phyloP scores from a whole-genome alignment of 2,113 vertebrate genomes.

The Brachypteracias leptosomus region DNA sequence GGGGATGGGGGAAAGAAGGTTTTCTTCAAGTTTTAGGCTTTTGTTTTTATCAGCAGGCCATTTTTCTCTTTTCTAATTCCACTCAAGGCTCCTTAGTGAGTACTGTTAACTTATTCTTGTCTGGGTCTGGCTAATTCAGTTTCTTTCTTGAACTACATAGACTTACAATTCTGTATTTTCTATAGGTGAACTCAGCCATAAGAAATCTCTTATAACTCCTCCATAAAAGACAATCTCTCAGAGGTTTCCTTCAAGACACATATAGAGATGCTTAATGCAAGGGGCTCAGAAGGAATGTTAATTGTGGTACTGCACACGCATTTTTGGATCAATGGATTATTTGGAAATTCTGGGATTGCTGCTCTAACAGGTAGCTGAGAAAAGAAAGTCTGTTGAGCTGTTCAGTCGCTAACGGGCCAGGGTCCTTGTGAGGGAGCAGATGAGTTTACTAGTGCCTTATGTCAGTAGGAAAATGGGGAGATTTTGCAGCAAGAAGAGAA shows the following conservation, averaged over 20 bases:
- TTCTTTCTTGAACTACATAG: constrained; percentile 72
- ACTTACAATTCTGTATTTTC: constrained; percentile 77
- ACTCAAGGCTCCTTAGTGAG: constrained; percentile 67
- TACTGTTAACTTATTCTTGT: constrained; percentile 74
- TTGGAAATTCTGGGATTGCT: neutral
- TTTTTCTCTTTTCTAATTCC: constrained; percentile 65
- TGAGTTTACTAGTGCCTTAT: neutral
- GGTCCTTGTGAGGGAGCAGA: neutral
- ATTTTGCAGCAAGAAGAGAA: neutral
- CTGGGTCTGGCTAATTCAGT: constrained; percentile 63
- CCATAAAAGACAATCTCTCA: constrained; percentile 66
- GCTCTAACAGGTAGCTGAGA: constrained; percentile 28
- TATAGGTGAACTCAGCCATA: constrained; percentile 81
- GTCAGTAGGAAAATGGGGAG: neutral
- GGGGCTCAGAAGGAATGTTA: constrained; percentile 59
- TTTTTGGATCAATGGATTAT: neutral
- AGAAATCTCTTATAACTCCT: constrained; percentile 76
- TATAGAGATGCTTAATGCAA: constrained; percentile 29
- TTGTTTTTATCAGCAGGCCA: constrained; percentile 59
- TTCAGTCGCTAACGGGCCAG: neutral
- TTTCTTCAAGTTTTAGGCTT: constrained; percentile 33
- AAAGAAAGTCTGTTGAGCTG: neutral
- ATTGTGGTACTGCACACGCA: constrained; percentile 47
- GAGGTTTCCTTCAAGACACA: constrained; percentile 66
- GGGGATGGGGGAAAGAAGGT: neutral